phyloP scores from a whole-genome alignment of 2,888 invertebrate species.

The Oscheius onirici region DNA sequence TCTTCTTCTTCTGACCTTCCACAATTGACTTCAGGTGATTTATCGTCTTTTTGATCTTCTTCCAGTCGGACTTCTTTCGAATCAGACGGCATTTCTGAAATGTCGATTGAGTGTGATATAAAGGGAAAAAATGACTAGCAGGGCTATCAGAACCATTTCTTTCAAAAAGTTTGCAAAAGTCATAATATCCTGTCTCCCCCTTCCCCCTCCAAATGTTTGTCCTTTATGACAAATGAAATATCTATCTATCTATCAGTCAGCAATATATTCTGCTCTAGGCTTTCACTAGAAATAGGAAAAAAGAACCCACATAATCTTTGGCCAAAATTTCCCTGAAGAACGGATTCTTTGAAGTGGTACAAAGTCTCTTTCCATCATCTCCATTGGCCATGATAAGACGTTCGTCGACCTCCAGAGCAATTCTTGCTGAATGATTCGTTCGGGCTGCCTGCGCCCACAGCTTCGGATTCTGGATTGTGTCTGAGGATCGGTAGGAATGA shows the following conservation, averaged over 20 bases:
- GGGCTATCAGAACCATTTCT: too few relatives aligned
- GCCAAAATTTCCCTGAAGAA: not conserved
- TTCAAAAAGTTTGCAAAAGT: too few relatives aligned
- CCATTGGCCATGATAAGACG: not conserved
- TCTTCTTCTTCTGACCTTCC: not conserved
- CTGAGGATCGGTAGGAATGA: not conserved
- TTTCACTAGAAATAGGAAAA: too few relatives aligned
- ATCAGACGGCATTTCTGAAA: not conserved
- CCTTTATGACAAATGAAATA: too few relatives aligned
- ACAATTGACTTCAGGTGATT: not conserved
- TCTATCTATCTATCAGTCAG: too few relatives aligned
- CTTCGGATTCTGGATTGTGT: not conserved
- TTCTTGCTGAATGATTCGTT: not conserved
- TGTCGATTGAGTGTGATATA: not conserved
- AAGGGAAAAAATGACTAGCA: too few relatives aligned
- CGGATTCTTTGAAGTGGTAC: not conserved
- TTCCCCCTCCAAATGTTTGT: too few relatives aligned
- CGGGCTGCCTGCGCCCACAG: conserved; percentile 1
- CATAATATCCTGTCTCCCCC: too few relatives aligned
- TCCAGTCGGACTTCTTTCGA: not conserved
- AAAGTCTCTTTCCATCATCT: conserved; percentile 1
- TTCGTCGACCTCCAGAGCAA: not conserved
- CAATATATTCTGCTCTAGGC: too few relatives aligned
- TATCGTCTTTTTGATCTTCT: not conserved
- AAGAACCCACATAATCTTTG: not conserved